Evolutionary conservation across 2,113 vertebrate genomes (phyloP), one percentile per base, ranked within the genome.

Genomic region (Engraulis encrasicolus): DNA sequence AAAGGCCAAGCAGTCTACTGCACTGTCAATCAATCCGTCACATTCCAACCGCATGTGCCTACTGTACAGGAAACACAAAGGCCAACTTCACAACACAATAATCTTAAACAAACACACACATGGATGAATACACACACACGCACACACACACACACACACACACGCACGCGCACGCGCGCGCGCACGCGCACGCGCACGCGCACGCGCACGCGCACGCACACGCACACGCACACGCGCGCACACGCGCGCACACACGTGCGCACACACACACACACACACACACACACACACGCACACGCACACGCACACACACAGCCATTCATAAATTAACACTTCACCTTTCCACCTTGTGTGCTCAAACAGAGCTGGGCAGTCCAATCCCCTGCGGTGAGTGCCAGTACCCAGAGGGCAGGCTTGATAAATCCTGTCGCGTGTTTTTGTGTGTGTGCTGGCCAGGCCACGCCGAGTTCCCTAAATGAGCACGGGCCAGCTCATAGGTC

Each of bases 211-310:
- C n/a, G n/a, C n/a, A 50, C 31, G 48, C 49, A 79, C 81, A 50
- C 66, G 54, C 79, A 80, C 36, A 83, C 77, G 38, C 34, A 37
- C 74, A 83, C 71, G 83, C 79, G 34, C 81, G 78, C 52, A 79
- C 74, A 79, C 49, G 23, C 74, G 77, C 49, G 74, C 27, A 89
- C 81, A 83, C 40, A 82, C n/a, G n/a, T n/a, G n/a, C n/a, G n/a
- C n/a, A 74, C 40, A 19, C 78, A 71, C 52, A 40, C 54, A 52
- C 78, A 36, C 49, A 54, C 85, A 52, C 48, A 86, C 36, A 80
- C 78, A 54, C 61, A 17, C 36, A 38, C 12, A 14, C 17, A 48
- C 61, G 36, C n/a, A 82, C 23, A 78, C 1, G 81, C 27, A 49
- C 49, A 79, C 45, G 19, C 50, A 45, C 18, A 2, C 3, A 78